Evolutionary conservation across 2,888 invertebrate genomes (phyloP), one percentile per base, ranked within the genome.

Genomic region (Proisotoma minuta): DNA sequence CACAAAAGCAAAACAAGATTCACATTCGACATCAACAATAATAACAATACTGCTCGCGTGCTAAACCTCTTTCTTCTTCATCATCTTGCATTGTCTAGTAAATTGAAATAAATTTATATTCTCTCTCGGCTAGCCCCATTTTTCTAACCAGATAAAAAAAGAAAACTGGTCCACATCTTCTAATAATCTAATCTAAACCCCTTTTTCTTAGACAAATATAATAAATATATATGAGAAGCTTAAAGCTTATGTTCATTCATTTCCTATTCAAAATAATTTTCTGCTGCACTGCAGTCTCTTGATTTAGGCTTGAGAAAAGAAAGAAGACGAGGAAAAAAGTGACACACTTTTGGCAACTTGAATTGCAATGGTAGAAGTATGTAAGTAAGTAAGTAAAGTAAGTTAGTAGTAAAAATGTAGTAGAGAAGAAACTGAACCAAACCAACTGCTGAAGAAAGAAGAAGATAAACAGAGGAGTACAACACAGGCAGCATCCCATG

Each of bases 341-440:
- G 43, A 43, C 43, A 43, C 43, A 43, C 43, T 43, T 43, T 43
- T 43, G 20, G 20, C 43, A 43, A 43, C 43, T 43, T 20, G 18
- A n/a, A n/a, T n/a, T n/a, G n/a, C 5, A 20, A 43, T 43, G 18
- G 18, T 43, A 20, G 15, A 43, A 43, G 43, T 43, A 43, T 43
- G 43, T 43, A 43, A 43, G 43, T 43, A 43, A 43, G 43, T 43
- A 43, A 43, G 43, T 43, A 43, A 43, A 43, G 43, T 43, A 43
- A 43, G 43, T 43, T 43, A 43, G 43, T 43, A 43, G 43, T 43
- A 43, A 43, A 43, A 43, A 43, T 43, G 18, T 43, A 18, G 18
- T 20, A 15, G 18, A 43, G 18, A 43, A 5, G 18, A 15, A 43
- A 43, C 43, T 20, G 20, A 43, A 43, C 43, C 43, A 43, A 43